These are phyloP conservation scores for Galemys pyrenaicus DNA, from an alignment of 2,113 vertebrate genomes.

Conservation along the genomic window DNA sequence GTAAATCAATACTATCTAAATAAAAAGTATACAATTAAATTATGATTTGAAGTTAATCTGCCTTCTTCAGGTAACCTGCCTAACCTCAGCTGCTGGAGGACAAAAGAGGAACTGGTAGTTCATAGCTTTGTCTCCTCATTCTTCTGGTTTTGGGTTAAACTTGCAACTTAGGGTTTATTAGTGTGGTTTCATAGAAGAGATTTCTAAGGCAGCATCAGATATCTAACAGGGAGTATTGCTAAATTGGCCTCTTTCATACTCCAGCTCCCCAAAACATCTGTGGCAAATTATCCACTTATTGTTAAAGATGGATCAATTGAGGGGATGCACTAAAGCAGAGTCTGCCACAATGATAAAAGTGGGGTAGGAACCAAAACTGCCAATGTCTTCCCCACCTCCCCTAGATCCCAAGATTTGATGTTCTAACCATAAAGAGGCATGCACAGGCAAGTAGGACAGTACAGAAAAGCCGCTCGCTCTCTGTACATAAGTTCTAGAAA, in stretches of 20 bases:
- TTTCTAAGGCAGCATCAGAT: background rate
- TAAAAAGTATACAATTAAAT: too few relatives aligned
- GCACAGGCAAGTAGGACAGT: background rate
- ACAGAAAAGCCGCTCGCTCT: background rate
- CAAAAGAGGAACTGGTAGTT: background rate
- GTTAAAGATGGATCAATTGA: background rate
- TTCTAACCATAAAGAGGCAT: background rate
- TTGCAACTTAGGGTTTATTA: background rate
- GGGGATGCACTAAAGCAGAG: background rate
- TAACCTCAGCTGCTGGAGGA: background rate
- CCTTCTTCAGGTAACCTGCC: background rate
- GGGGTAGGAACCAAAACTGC: background rate
- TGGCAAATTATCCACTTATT: background rate
- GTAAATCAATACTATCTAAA: too few relatives aligned
- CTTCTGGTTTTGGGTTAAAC: background rate
- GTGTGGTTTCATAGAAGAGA: background rate
- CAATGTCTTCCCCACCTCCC: background rate
- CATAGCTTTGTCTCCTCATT: background rate
- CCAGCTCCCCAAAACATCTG: background rate
- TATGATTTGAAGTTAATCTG: background rate
- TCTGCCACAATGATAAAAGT: background rate
- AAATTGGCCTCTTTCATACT: too few relatives aligned
- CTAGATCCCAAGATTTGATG: background rate
- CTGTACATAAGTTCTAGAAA: background rate
- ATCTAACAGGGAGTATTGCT: background rate